Conservation (phyloP, 2,888 invertebrate species). For the Drosophila fulvimacula region DNA sequence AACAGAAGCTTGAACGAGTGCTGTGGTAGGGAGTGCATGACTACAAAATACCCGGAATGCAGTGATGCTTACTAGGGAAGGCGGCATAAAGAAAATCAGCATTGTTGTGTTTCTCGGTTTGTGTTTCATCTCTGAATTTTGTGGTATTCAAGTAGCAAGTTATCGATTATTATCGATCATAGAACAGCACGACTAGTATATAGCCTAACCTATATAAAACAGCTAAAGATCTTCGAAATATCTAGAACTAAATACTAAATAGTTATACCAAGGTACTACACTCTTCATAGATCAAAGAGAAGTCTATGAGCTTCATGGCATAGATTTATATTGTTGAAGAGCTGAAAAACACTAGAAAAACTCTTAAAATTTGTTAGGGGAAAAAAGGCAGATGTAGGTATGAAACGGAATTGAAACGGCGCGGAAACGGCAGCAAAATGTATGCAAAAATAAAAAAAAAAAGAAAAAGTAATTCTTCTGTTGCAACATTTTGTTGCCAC, state of each 20-base stretch:
- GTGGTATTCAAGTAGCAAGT: too few relatives aligned
- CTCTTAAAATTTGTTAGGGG: neutral
- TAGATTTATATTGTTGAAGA: neutral
- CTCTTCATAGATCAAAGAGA: neutral
- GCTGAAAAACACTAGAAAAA: neutral
- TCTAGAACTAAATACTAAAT: too few relatives aligned
- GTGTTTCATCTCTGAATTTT: too few relatives aligned
- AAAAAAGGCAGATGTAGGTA: neutral
- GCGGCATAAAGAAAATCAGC: too few relatives aligned
- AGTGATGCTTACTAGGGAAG: too few relatives aligned
- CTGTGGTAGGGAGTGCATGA: neutral
- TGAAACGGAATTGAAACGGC: constrained; percentile 1
- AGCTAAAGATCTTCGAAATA: too few relatives aligned
- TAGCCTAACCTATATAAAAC: too few relatives aligned
- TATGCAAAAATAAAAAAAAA: neutral
- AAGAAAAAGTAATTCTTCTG: neutral
- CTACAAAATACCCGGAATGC: neutral
- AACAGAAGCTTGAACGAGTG: neutral
- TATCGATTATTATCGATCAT: neutral
- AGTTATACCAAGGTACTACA: too few relatives aligned
- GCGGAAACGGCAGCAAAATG: constrained; percentile 5
- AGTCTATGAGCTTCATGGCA: neutral
- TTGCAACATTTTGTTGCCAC: constrained; percentile 29
- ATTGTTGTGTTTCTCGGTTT: too few relatives aligned
- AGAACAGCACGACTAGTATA: too few relatives aligned